Conservation (phyloP, 2,797 vertebrate species). For the Liasis olivaceus region DNA sequence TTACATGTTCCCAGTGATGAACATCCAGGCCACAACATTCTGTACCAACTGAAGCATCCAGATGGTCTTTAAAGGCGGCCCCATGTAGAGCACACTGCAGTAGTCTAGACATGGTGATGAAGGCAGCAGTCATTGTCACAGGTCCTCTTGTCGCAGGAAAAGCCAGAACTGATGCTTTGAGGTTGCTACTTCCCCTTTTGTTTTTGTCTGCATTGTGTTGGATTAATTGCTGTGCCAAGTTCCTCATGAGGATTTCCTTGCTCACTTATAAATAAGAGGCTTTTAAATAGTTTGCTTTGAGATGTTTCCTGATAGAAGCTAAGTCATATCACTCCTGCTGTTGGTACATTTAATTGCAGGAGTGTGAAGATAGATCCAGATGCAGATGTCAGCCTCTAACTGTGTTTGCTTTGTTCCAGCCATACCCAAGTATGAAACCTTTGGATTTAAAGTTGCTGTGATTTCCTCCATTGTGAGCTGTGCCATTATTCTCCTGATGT, state of each 20-base stretch:
- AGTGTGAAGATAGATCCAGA: conserved; percentile 3
- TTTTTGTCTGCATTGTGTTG: conserved; percentile 18
- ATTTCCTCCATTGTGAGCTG: conserved; percentile 87
- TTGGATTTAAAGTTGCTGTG: conserved; percentile 89
- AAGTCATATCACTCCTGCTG: conserved; percentile 11
- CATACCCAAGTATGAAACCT: conserved; percentile 76
- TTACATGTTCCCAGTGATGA: not conserved
- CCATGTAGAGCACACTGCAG: not conserved
- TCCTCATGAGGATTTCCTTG: conserved; percentile 36
- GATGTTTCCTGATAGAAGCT: conserved; percentile 7
- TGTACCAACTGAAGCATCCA: not conserved
- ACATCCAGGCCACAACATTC: not conserved
- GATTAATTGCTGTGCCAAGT: conserved; percentile 37
- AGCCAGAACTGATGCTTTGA: accelerated
- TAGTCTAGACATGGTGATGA: not conserved
- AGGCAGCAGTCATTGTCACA: not conserved
- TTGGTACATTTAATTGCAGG: not conserved
- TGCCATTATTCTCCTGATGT: conserved; percentile 89
- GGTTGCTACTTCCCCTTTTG: not conserved
- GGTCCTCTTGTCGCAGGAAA: not conserved
- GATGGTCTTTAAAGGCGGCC: not conserved
- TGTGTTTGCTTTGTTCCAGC: conserved; percentile 75
- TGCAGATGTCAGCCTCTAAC: conserved; percentile 22
- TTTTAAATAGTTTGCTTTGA: conserved; percentile 33
- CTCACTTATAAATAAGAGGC: conserved; percentile 27